Percentiles rank a stretch among this genome's conserved stretches.
Conservation (phyloP, 2,797 vertebrate species). For the Gymnodraco acuticeps region DNA sequence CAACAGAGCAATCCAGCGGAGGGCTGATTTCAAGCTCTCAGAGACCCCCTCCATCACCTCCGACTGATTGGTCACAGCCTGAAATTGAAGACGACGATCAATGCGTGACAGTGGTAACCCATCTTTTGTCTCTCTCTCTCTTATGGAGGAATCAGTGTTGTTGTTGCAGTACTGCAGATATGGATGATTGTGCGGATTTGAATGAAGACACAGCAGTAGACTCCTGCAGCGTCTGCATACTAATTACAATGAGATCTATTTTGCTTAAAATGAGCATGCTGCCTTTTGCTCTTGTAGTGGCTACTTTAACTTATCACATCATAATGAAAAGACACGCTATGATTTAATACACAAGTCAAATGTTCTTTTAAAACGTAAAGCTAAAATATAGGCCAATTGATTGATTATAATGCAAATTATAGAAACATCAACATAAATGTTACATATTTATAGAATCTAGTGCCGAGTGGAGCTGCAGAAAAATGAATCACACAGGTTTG, state of each 20-base stretch:
- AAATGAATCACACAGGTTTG: neutral
- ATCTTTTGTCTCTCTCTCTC: conserved; percentile 12
- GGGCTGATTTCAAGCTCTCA: conserved; percentile 16
- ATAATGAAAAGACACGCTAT: neutral
- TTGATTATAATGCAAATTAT: neutral
- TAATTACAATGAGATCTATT: conserved; percentile 15
- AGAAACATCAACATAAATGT: neutral
- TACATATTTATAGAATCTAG: neutral
- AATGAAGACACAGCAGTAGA: conserved; percentile 1
- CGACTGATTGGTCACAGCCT: conserved; percentile 15
- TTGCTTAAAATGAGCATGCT: conserved; percentile 3
- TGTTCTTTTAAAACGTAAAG: neutral
- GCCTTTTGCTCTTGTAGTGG: neutral
- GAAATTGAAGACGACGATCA: conserved; percentile 27
- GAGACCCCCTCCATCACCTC: conserved; percentile 21
- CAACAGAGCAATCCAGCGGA: neutral
- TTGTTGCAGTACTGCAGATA: neutral
- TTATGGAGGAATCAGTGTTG: conserved; percentile 1
- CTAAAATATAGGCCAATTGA: neutral
- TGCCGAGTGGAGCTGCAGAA: neutral
- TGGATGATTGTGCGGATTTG: neutral
- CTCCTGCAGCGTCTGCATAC: conserved; percentile 17
- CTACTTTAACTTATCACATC: neutral
- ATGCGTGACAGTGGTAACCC: conserved; percentile 20
- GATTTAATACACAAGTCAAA: neutral